Evolutionary conservation across 2,888 invertebrate genomes (phyloP).

Genomic region (Octodonta nipae): DNA sequence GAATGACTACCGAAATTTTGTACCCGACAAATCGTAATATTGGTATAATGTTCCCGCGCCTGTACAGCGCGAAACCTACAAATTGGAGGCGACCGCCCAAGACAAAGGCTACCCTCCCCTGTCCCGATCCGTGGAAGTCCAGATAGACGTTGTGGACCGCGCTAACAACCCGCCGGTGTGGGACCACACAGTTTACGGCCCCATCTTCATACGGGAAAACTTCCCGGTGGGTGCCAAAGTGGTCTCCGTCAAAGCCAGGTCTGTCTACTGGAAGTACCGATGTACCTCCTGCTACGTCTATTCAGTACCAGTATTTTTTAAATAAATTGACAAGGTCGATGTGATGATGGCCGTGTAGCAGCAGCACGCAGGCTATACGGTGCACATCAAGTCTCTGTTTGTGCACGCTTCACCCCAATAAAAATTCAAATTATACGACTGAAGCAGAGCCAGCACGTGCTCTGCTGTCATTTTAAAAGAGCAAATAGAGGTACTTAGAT

Average conservation of each 20-base stretch:
- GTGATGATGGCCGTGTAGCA: constrained; percentile 22
- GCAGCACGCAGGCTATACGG: constrained; percentile 35
- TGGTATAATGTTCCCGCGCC: constrained; percentile 6
- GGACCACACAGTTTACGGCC: constrained; percentile 93
- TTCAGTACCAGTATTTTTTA: no score
- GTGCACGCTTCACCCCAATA: constrained; percentile 34
- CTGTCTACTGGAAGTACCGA: constrained; percentile 42
- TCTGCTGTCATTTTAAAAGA: constrained; percentile 31
- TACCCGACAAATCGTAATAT: no score
- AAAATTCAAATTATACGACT: constrained; percentile 7
- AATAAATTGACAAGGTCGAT: constrained; percentile 12
- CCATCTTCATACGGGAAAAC: constrained; percentile 95
- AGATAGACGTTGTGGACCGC: constrained; percentile 95
- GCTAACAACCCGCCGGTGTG: constrained; percentile 95
- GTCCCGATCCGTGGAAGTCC: constrained; percentile 92
- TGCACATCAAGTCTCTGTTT: constrained; percentile 36
- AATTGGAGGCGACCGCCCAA: constrained; percentile 95
- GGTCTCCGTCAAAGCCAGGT: constrained; percentile 97
- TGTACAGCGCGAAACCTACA: constrained; percentile 84
- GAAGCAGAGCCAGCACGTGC: constrained; percentile 48
- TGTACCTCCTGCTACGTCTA: constrained; percentile 8
- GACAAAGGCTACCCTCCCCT: constrained; percentile 93
- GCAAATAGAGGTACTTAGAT: no score
- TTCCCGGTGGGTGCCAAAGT: constrained; percentile 95
- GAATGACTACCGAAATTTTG: no score